Base-by-base conservation (phyloP, 2,113 vertebrate species). In the Galbula dea region DNA sequence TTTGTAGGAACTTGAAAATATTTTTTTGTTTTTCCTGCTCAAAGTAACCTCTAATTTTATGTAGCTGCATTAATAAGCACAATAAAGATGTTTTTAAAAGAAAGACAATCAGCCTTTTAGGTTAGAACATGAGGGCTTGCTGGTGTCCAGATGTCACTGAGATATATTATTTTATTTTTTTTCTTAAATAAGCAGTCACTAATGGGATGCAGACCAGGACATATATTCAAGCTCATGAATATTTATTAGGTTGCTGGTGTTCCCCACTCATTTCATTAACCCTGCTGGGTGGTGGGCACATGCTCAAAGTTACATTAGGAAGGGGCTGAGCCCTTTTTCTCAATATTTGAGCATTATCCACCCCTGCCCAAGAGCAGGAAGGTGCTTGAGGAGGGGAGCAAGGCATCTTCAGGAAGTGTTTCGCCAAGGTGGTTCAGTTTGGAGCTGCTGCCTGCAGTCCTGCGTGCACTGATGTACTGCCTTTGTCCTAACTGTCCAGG, bases 401-500 rank as follows among this genome's bases (percentile, higher is more conserved):
- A 49, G 17, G 21, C 13, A 19, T 34, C 57, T 74, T 37, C 21
- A 63, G 78, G 10, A 34, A 34, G 10, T 8, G 16, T 61, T 79
- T 34, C 48, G 30, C n/a, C 14, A 21, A 10, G 22, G 8, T 20
- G 58, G 3, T 17, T 32, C 10, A 7, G 13, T 49, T 57, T 1
- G 2, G 37, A 85, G 71, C 37, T 68, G 43, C n/a, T 45, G 41
- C 63, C 16, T 32, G n/a, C 17, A 43, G 30, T 46, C 30, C 57
- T 2, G 1, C 0, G 0, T 16, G 17, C 13, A 12, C 69, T 3
- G 6, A 36, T 8, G 3, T 21, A 7, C 20, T 1, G 5, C 41
- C n/a, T 68, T 89, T 73, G 36, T 68, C 51, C 43, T 32, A 20
- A 7, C 27, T 57, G 46, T 13, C 36, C 34, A 10, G 34, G 75